phyloP scores from a whole-genome alignment of 2,113 vertebrate genomes.

The Herpetotheres cachinnans region DNA sequence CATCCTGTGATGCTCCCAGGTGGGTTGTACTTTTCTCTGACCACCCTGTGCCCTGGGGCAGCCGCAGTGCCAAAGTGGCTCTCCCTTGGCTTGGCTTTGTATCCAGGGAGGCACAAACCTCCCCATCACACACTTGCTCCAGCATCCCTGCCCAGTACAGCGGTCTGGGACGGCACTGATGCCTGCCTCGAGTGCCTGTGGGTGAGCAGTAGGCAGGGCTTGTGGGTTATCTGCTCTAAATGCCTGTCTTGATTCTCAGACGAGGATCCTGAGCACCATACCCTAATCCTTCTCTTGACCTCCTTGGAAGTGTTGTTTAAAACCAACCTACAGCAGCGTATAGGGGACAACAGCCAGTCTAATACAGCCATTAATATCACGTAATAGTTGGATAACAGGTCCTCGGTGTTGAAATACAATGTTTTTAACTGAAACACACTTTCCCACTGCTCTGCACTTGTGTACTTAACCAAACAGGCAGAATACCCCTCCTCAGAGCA shows the following conservation, averaged over 20 bases:
- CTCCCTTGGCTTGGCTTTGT: background rate
- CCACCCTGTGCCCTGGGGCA: background rate
- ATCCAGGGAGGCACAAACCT: background rate
- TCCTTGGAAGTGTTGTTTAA: background rate
- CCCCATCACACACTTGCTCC: rapidly evolving
- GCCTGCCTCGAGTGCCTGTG: background rate
- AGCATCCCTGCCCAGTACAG: rapidly evolving
- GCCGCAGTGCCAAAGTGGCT: background rate
- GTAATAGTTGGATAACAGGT: background rate
- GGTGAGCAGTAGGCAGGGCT: background rate
- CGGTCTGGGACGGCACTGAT: background rate
- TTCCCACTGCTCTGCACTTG: background rate
- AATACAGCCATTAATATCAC: background rate
- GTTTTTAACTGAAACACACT: background rate
- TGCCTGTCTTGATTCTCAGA: background rate
- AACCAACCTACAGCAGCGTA: background rate
- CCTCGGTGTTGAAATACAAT: background rate
- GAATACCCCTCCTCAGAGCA: background rate
- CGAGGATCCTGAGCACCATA: background rate
- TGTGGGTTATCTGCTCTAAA: background rate
- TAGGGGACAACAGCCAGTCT: background rate
- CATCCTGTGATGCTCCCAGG: rapidly evolving
- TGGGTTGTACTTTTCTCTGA: background rate
- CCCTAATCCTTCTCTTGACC: background rate
- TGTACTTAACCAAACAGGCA: background rate